A percentile compares a stretch with the other conserved stretches of the same genome.
phyloP scores from a whole-genome alignment of 2,888 invertebrate species.

The Scaeva pyrastri region DNA sequence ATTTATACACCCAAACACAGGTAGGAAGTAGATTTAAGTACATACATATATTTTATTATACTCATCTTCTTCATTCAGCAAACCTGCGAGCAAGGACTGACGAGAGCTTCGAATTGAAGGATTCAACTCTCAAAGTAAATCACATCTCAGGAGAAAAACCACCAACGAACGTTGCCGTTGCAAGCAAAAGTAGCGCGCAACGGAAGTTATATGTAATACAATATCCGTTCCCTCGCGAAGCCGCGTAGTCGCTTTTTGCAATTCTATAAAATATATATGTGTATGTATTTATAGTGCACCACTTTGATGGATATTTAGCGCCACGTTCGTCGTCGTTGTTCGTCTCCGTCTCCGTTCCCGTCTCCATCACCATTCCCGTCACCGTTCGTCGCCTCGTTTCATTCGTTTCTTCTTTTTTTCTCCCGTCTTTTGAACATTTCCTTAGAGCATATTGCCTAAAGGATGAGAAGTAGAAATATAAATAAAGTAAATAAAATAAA shows the following conservation, averaged over 20 bases:
- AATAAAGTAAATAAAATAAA: constrained; percentile 71
- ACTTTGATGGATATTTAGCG: constrained; percentile 75
- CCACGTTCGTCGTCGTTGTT: constrained; percentile 39
- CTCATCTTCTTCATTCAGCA: constrained; percentile 30
- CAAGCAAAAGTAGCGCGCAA: constrained; percentile 14
- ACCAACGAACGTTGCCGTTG: constrained; percentile 34
- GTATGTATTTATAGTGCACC: constrained; percentile 43
- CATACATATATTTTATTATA: constrained; percentile 39
- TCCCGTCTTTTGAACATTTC: constrained; percentile 30
- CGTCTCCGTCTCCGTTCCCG: too few relatives aligned
- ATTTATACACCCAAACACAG: background rate
- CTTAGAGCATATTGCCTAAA: constrained; percentile 51
- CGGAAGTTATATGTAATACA: constrained; percentile 62
- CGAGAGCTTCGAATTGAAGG: constrained; percentile 69
- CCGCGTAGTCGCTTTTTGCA: constrained; percentile 61
- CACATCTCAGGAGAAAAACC: constrained; percentile 71
- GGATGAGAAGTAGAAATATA: constrained; percentile 59
- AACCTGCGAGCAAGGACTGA: constrained; percentile 31
- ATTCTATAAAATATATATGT: constrained; percentile 37
- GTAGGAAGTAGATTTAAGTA: constrained; percentile 9
- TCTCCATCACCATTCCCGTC: too few relatives aligned
- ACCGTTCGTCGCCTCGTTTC: background rate
- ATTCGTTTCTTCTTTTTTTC: background rate
- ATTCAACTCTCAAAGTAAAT: constrained; percentile 75
- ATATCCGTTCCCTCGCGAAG: constrained; percentile 72